These are phyloP conservation scores for Schizopygopsis pylzovi DNA, from an alignment of 2,797 vertebrate species.

Conservation along the genomic window DNA sequence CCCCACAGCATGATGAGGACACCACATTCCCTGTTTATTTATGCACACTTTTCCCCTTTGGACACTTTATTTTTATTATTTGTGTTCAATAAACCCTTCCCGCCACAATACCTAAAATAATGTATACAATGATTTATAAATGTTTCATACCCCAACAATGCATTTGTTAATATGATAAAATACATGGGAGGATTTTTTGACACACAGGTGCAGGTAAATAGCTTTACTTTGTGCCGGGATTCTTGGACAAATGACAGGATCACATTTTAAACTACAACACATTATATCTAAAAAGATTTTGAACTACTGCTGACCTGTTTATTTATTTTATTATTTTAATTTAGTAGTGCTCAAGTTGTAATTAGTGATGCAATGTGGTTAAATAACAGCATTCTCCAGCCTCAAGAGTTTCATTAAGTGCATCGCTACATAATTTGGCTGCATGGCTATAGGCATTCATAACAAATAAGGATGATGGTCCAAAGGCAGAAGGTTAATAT, in stretches of 20 bases:
- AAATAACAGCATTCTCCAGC: background rate
- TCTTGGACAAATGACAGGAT: background rate
- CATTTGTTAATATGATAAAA: constrained; percentile 10
- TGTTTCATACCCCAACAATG: background rate
- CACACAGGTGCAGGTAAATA: constrained; percentile 9
- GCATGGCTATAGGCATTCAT: background rate
- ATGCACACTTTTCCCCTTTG: no score
- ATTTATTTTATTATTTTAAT: background rate
- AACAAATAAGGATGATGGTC: constrained; percentile 24
- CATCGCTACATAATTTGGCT: background rate
- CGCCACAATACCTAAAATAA: background rate
- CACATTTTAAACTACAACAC: background rate
- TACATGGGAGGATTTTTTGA: background rate
- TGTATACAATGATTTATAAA: constrained; percentile 15
- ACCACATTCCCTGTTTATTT: no score
- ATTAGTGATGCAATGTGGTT: background rate
- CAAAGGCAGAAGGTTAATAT: constrained; percentile 3
- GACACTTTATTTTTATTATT: no score
- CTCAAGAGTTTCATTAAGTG: background rate
- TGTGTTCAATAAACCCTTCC: no score
- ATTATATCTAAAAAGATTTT: background rate
- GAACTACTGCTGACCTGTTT: background rate
- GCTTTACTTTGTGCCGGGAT: background rate
- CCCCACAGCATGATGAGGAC: no score
- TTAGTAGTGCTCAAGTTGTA: background rate